Evolutionary conservation across 1,140 invertebrate species (phyloP).

Genomic region (Caenorhabditis tropicalis): DNA sequence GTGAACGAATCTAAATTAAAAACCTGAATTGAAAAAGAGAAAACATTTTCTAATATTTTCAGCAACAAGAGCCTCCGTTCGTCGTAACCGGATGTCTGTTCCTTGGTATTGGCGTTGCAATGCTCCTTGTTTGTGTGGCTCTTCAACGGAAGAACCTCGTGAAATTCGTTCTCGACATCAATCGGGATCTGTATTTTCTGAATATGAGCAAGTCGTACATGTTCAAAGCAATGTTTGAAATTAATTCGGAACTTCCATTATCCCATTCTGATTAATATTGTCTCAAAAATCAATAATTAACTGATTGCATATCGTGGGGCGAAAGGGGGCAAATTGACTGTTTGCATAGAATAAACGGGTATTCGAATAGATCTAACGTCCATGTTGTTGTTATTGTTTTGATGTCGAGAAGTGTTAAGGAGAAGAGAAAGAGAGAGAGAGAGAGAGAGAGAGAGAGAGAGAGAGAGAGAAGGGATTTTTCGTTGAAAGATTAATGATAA

Average conservation of each 20-base stretch:
- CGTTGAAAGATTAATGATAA: conserved; percentile 13
- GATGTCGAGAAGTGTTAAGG: background rate
- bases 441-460: background rate
- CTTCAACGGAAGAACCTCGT: conserved; percentile 57
- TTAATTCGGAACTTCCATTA: conserved; percentile 40
- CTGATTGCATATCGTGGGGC: background rate
- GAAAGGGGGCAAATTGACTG: background rate
- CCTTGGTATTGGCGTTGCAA: conserved; percentile 53
- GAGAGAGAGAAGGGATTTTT: background rate
- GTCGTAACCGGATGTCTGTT: conserved; percentile 57
- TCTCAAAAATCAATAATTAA: background rate
- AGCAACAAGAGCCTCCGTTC: conserved; percentile 48
- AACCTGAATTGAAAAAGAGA: background rate
- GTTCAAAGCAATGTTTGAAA: conserved; percentile 56
- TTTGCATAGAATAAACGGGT: conserved; percentile 37
- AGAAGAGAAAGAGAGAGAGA: background rate
- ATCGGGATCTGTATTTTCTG: conserved; percentile 56
- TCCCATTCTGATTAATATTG: conserved; percentile 8
- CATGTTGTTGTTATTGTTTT: conserved; percentile 35
- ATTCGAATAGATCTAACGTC: background rate
- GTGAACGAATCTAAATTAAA: background rate
- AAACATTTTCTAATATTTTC: conserved; percentile 23
- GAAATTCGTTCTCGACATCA: conserved; percentile 53
- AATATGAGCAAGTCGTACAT: conserved; percentile 54
- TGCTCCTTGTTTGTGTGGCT: conserved; percentile 55